Percentiles rank a stretch among this genome's conserved stretches.
phyloP scores from a whole-genome alignment of 1,140 invertebrate genomes.

The Cyphomyrmex costatus region DNA sequence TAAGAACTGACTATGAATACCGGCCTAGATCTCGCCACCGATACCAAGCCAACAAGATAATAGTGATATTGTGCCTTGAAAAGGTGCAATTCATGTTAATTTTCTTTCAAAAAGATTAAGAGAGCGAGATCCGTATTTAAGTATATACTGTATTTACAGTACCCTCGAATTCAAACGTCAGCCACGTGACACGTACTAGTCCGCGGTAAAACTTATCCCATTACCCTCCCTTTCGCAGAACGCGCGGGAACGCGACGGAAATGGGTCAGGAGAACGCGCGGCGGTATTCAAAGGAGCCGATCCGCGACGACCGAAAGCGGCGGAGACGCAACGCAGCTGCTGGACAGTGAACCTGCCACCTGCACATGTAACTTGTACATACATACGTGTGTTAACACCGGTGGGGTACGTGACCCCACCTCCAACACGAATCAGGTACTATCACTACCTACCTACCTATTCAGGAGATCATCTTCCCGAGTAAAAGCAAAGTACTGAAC shows the following conservation, averaged over 20 bases:
- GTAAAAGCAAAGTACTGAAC: conserved; percentile 79
- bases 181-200: not conserved
- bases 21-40: no score
- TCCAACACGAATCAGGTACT: conserved; percentile 57
- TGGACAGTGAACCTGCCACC: conserved; percentile 28
- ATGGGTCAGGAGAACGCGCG: not conserved
- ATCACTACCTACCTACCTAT: conserved; percentile 59
- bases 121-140: not conserved
- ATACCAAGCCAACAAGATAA: not conserved
- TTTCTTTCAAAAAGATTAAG: not conserved
- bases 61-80: not conserved
- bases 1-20: no score
- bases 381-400: conserved; percentile 59
- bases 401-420: conserved; percentile 69
- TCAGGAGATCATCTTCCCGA: conserved; percentile 76
- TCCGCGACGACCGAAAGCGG: conserved; percentile 6
- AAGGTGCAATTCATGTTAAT: not conserved
- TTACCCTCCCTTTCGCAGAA: not conserved
- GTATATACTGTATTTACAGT: no score
- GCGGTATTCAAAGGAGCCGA: conserved; percentile 41
- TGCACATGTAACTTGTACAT: not conserved
- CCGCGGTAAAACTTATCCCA: not conserved
- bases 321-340: not conserved
- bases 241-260: not conserved
- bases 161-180: not conserved